Evolutionary conservation across 1,140 invertebrate genomes (phyloP), one percentile per base, ranked within the genome.

Genomic region (Trichonephila clavata): DNA sequence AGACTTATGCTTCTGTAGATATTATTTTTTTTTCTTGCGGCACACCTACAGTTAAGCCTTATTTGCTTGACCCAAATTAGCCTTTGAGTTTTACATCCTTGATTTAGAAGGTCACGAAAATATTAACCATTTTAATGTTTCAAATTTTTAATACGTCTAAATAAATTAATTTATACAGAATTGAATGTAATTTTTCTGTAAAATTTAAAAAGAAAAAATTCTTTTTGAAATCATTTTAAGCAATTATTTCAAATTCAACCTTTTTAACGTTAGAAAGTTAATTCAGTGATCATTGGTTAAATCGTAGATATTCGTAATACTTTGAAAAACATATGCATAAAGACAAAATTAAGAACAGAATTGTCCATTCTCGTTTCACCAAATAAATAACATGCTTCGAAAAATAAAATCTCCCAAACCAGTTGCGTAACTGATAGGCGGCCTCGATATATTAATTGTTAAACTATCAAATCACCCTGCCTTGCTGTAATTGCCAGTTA

Each of bases 391-490:
- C 18, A 39, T 77, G 18, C 8, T 32, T 77, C 24, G 4, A 32
- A 18, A 77, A 63, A 63, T 14, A 20, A 77, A 77, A 77, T 5
- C 27, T 7, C 4, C 71, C 14, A 7, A 77, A 77, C 71, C 71
- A 18, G 39, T 84, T 57, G 83, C n/a, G n/a, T 60, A 84, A 84
- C 59, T 84, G 83, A 84, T 32, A 84, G 83, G 83, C 50, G 83
- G 83, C 57, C 83, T 59, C 57, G 24, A 59, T 84, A 39, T 39
- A 84, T 84, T 84, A 84, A 84, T 84, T 84, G 50, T 59, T 59
- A 60, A 59, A 84, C 83, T 59, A 84, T 84, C 83, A 59, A 84
- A 60, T 60, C 59, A 60, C 83, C 50, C 21, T 24, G 59, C 16
- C 60, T 50, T 27, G 57, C 27, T 5, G 57, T 84, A 59, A 84